These are phyloP conservation scores for Lasiommata megera DNA, from an alignment of 2,888 invertebrate genomes.

Conservation along the genomic window DNA sequence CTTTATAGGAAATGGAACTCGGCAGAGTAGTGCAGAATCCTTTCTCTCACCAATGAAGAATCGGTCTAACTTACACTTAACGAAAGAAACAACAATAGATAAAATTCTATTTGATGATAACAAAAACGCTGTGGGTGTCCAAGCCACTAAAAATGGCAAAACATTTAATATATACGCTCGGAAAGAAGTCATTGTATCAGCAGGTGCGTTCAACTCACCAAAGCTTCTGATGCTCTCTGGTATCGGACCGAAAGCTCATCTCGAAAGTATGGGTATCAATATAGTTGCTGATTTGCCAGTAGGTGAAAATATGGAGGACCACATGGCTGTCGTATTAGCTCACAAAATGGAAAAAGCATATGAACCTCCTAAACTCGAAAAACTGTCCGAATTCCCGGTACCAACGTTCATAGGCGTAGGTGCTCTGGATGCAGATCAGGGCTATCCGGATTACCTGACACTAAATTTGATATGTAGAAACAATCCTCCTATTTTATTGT, in stretches of 20 bases:
- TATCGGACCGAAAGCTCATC: constrained; percentile 60
- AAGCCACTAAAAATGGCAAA: constrained; percentile 45
- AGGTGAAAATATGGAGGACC: constrained; percentile 69
- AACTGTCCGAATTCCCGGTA: constrained; percentile 44
- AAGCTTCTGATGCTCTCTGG: constrained; percentile 73
- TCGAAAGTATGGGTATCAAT: constrained; percentile 48
- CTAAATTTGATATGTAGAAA: constrained; percentile 33
- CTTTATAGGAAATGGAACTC: constrained; percentile 56
- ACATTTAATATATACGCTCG: constrained; percentile 42
- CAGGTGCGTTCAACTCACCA: constrained; percentile 68
- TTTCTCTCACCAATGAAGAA: constrained; percentile 56
- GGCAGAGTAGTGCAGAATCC: constrained; percentile 71
- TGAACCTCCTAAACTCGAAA: constrained; percentile 45
- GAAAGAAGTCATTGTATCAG: constrained; percentile 70
- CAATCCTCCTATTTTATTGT: constrained; percentile 27
- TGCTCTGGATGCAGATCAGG: constrained; percentile 80
- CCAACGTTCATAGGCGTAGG: constrained; percentile 48
- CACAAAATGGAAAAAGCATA: constrained; percentile 36
- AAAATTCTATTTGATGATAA: constrained; percentile 66
- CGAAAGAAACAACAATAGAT: constrained; percentile 68
- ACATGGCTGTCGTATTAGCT: constrained; percentile 46
- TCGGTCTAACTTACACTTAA: constrained; percentile 49
- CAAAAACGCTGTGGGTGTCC: constrained; percentile 59
- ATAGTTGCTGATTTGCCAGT: constrained; percentile 62
- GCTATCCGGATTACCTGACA: constrained; percentile 57